phyloP scores from a whole-genome alignment of 2,113 vertebrate species.

The Hemiprocne comata region DNA sequence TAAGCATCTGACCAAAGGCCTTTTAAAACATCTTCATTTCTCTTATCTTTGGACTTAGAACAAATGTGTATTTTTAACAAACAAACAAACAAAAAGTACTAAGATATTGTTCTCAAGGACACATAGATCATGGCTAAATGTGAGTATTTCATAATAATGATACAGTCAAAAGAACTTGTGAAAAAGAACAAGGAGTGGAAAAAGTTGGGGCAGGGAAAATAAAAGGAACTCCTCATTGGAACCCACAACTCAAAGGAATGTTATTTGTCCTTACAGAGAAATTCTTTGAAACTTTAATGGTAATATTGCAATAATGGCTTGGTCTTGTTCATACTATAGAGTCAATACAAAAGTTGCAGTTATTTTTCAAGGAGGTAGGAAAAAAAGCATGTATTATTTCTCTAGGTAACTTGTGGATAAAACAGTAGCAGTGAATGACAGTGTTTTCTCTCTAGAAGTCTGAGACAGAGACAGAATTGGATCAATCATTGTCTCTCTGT shows the following conservation, averaged over 20 bases:
- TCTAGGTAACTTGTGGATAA: neutral
- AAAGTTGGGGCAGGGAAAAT: neutral
- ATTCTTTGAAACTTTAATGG: neutral
- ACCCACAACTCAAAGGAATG: neutral
- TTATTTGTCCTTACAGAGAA: neutral
- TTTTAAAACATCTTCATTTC: neutral
- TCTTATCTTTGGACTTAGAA: neutral
- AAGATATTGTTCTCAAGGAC: neutral
- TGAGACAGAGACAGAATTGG: neutral
- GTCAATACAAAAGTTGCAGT: neutral
- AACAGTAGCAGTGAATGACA: neutral
- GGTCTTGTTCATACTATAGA: neutral
- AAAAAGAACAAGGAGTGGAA: neutral
- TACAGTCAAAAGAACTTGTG: neutral
- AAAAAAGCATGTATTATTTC: neutral
- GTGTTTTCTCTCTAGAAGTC: neutral
- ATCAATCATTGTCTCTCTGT: neutral
- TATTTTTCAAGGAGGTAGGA: neutral
- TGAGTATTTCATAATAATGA: neutral
- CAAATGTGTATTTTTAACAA: neutral
- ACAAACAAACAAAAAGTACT: neutral
- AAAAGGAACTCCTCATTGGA: neutral
- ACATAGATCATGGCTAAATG: neutral
- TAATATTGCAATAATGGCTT: neutral
- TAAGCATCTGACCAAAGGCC: conserved; percentile 14